phyloP scores from a whole-genome alignment of 1,140 invertebrate species.

The Mamestra configurata region DNA sequence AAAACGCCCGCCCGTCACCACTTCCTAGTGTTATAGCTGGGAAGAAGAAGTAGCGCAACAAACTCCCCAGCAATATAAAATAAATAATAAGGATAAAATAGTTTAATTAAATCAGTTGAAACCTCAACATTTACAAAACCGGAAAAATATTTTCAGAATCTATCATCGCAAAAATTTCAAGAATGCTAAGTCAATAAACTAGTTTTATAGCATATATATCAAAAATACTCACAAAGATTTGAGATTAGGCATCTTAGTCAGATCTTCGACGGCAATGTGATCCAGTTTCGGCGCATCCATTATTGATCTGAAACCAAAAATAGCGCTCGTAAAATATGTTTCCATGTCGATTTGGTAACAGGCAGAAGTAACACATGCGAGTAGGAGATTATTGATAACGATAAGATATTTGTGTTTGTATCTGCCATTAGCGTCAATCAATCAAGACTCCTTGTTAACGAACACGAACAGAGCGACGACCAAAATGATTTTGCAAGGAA shows the following conservation, averaged over 20 bases:
- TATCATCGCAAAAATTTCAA: background rate
- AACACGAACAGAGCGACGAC: too few species aligned
- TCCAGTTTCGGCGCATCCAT: constrained; percentile 77
- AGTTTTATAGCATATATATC: background rate
- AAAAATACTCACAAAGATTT: constrained; percentile 80
- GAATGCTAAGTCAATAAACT: background rate
- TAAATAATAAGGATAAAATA: too few species aligned
- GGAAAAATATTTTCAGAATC: background rate
- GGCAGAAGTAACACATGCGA: background rate
- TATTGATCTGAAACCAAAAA: constrained; percentile 70
- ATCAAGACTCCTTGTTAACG: too few species aligned
- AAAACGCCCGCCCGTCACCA: too few species aligned
- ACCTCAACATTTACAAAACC: too few species aligned
- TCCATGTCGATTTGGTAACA: background rate
- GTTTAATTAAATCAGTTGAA: too few species aligned
- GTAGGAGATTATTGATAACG: background rate
- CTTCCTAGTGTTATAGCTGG: too few species aligned
- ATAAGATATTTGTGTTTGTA: too few species aligned
- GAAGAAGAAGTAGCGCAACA: too few species aligned
- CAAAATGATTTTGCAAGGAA: too few species aligned
- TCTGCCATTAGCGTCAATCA: too few species aligned
- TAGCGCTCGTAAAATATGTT: background rate
- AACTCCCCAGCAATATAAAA: too few species aligned
- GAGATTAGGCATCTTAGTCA: constrained; percentile 82
- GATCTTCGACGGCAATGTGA: constrained; percentile 80